Conservation (phyloP, 2,113 vertebrate genomes). For the Cichladusa arquata region DNA sequence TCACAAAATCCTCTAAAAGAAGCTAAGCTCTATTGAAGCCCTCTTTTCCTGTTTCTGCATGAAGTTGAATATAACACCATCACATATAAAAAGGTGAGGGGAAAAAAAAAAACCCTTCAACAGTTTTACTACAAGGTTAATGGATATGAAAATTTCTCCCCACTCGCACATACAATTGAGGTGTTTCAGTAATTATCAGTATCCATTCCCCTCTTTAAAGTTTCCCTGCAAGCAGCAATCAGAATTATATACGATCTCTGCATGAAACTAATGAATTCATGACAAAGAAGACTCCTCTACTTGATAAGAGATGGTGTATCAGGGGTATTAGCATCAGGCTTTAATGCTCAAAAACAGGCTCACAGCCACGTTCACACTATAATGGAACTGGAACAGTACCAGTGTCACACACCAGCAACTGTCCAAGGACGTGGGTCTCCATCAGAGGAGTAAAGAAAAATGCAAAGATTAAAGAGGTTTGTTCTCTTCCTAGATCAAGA, state of each 20-base stretch:
- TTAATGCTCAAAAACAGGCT: constrained; percentile 34
- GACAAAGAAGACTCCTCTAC: constrained; percentile 40
- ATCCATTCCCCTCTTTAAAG: constrained; percentile 31
- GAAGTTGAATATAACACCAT: not conserved
- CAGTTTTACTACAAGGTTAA: not conserved
- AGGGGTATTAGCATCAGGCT: constrained; percentile 22
- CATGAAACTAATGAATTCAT: constrained; percentile 68
- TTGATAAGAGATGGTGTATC: not conserved
- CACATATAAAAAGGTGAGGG: not conserved
- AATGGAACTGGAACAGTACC: constrained; percentile 2
- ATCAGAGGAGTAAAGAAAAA: not conserved
- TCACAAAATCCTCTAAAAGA: not conserved
- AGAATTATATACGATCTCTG: constrained; percentile 60
- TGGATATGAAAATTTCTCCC: not conserved
- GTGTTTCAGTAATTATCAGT: constrained; percentile 51
- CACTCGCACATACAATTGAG: not conserved
- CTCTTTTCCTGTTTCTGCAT: not conserved
- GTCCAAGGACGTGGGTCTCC: not conserved
- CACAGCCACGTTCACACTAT: constrained; percentile 7
- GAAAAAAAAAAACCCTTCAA: not conserved
- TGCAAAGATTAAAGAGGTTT: not conserved
- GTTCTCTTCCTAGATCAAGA: not conserved
- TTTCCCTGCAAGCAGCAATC: constrained; percentile 64
- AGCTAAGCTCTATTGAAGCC: not conserved
- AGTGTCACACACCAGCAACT: not conserved